These are phyloP conservation scores for Dicerorhinus sumatrensis DNA, from an alignment of 2,113 vertebrate genomes.

Conservation along the genomic window DNA sequence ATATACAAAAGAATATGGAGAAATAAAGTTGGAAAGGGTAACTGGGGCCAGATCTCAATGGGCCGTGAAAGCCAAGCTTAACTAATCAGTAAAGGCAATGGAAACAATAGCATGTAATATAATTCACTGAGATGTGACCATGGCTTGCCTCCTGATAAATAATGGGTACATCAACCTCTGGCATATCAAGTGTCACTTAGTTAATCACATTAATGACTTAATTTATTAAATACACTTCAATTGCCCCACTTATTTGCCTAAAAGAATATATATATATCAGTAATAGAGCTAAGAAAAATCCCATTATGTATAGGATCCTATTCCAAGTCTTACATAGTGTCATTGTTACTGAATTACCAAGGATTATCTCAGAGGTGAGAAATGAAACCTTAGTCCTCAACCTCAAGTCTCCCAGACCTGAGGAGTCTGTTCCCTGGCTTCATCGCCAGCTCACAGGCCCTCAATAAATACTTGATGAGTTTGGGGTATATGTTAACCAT, in stretches of 20 bases:
- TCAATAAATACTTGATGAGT: not conserved
- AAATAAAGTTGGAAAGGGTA: constrained; percentile 9
- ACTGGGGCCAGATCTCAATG: not conserved
- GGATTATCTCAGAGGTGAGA: not conserved
- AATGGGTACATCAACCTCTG: not conserved
- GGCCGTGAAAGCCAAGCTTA: not conserved
- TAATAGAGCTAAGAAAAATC: not conserved
- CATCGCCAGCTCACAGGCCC: not conserved
- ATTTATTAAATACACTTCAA: not conserved
- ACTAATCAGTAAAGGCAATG: not conserved
- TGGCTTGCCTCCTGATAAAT: constrained; percentile 19
- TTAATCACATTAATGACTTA: not conserved
- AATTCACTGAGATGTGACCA: not conserved
- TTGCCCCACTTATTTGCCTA: not conserved
- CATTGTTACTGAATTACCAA: not conserved
- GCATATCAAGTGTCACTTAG: not conserved
- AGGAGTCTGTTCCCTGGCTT: not conserved
- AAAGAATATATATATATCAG: not conserved
- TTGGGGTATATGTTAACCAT: constrained; percentile 8
- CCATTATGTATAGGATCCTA: not conserved
- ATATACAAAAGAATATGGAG: not conserved
- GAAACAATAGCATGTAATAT: not conserved
- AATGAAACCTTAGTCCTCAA: constrained; percentile 35
- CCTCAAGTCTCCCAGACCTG: not conserved
- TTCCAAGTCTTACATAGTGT: constrained; percentile 4